A percentile compares a stretch with the other conserved stretches of the same genome.
Evolutionary conservation across 2,888 invertebrate genomes (phyloP).

Genomic region (Aelia acuminata): DNA sequence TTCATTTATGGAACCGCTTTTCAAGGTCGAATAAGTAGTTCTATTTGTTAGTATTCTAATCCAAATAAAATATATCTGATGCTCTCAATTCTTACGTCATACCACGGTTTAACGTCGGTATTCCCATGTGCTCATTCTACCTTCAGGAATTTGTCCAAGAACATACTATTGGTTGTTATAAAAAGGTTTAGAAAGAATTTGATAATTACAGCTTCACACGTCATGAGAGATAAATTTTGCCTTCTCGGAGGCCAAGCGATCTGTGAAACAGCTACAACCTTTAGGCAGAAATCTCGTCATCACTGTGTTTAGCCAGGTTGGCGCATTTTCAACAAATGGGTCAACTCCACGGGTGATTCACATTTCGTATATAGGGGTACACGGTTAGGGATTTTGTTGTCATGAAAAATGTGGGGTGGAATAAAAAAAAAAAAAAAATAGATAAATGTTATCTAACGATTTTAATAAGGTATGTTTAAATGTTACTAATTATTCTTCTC

Average conservation of each 20-base stretch:
- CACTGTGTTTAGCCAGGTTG: not conserved
- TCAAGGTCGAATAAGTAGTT: too few species aligned
- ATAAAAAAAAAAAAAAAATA: not conserved
- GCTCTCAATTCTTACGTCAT: too few species aligned
- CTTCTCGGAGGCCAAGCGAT: not conserved
- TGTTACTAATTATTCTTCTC: too few species aligned
- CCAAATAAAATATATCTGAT: too few species aligned
- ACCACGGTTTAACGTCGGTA: too few species aligned
- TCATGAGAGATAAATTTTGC: not conserved
- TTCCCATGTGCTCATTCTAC: too few species aligned
- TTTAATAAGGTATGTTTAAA: too few species aligned
- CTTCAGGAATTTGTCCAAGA: not conserved
- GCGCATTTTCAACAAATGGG: constrained; percentile 36
- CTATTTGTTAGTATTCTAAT: too few species aligned
- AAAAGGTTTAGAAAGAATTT: not conserved
- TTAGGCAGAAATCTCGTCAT: constrained; percentile 34
- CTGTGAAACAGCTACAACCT: constrained; percentile 3
- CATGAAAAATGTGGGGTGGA: too few species aligned
- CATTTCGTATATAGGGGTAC: constrained; percentile 11
- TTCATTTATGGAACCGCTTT: too few species aligned
- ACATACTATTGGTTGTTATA: not conserved
- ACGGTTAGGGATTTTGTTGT: not conserved
- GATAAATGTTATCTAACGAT: too few species aligned
- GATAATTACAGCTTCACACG: not conserved
- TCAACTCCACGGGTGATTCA: constrained; percentile 1